Conservation (phyloP, 2,113 vertebrate genomes). For the Cinclus cinclus region DNA sequence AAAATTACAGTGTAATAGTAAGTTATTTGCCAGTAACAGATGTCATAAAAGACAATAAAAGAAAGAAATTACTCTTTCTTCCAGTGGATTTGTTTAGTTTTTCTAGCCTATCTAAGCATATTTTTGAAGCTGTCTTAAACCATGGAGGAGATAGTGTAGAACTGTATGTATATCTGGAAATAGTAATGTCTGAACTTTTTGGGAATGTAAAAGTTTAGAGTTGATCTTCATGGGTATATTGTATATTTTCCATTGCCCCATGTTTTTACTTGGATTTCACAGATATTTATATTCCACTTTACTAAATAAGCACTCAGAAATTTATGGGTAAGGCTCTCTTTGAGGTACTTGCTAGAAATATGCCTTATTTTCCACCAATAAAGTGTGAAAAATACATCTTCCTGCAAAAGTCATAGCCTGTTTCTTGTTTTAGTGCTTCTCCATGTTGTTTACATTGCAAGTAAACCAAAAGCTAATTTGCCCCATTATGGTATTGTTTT, state of each 20-base stretch:
- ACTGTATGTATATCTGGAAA: not conserved
- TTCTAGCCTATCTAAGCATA: not conserved
- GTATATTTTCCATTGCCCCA: not conserved
- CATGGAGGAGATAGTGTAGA: not conserved
- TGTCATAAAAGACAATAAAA: not conserved
- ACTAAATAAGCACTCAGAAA: not conserved
- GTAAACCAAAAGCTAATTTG: not conserved
- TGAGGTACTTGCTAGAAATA: not conserved
- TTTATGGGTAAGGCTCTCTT: not conserved
- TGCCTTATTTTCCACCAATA: not conserved
- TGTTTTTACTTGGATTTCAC: slow-evolving; percentile 11
- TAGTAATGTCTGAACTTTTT: not conserved
- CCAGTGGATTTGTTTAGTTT: slow-evolving; percentile 3
- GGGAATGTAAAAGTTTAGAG: not conserved
- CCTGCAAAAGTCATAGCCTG: not conserved
- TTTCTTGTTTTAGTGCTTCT: not conserved
- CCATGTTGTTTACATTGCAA: not conserved
- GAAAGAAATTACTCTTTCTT: not conserved
- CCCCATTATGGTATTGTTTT: not conserved
- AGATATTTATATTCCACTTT: slow-evolving; percentile 24
- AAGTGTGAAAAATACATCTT: not conserved
- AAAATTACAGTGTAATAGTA: not conserved
- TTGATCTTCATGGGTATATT: not conserved
- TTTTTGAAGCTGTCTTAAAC: slow-evolving; percentile 10
- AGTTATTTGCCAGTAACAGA: not conserved